Evolutionary conservation across 2,888 invertebrate genomes (phyloP).

Genomic region (Dicranocentrus wangi): DNA sequence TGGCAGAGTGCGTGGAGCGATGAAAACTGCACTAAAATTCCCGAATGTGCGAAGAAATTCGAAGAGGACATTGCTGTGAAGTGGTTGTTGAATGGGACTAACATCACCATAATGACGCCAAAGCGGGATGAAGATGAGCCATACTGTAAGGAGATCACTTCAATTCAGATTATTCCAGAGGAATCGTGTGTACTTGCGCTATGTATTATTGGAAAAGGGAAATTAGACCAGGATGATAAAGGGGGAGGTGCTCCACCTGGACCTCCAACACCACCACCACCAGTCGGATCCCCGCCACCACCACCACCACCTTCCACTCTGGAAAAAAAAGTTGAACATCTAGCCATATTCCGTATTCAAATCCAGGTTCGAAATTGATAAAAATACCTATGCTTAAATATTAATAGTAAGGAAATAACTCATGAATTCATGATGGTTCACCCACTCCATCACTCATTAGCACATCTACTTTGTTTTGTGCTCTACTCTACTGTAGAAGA

Average conservation of each 20-base stretch:
- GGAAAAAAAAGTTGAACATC: slow-evolving; percentile 3
- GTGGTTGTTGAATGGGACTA: not conserved
- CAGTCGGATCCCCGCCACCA: not conserved
- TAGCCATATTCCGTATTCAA: slow-evolving; percentile 28
- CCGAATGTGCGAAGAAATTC: slow-evolving; percentile 13
- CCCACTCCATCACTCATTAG: too few relatives aligned
- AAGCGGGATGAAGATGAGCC: slow-evolving; percentile 37
- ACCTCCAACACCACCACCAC: not conserved
- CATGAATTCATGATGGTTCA: not conserved
- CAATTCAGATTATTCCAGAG: slow-evolving; percentile 28
- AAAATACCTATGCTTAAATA: not conserved
- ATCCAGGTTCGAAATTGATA: slow-evolving; percentile 27
- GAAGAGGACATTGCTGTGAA: slow-evolving; percentile 41
- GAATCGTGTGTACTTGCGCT: slow-evolving; percentile 29
- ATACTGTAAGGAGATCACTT: slow-evolving; percentile 36
- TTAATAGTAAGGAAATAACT: not conserved
- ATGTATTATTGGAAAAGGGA: slow-evolving; percentile 34
- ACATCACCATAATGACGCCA: slow-evolving; percentile 21
- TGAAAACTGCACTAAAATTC: slow-evolving; percentile 1
- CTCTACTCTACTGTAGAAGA: not conserved
- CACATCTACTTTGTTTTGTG: not conserved
- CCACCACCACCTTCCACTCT: not conserved
- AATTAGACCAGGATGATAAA: not conserved
- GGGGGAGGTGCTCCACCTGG: not conserved
- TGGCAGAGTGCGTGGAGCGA: slow-evolving; percentile 35